These are phyloP conservation scores for Galemys pyrenaicus DNA, from an alignment of 2,113 vertebrate genomes.

Conservation along the genomic window DNA sequence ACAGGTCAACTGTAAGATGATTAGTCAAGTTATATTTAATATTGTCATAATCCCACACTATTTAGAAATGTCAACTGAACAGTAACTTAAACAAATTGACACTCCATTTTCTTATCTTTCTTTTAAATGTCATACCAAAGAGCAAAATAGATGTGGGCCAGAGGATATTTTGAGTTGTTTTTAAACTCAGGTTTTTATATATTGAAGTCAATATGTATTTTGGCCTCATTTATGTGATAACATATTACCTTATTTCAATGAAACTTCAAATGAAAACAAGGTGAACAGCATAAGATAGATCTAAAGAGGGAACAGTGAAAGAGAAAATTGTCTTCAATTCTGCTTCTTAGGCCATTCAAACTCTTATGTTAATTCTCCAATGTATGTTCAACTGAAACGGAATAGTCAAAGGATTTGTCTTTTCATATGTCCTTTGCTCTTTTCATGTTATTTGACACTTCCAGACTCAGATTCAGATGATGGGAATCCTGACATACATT, in stretches of 20 bases:
- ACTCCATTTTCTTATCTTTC: constrained; percentile 72
- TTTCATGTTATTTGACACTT: not conserved
- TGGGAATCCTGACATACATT: not conserved
- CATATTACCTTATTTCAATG: not conserved
- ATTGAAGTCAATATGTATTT: constrained; percentile 39
- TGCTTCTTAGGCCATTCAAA: not conserved
- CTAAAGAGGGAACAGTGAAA: not conserved
- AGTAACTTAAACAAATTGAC: constrained; percentile 34
- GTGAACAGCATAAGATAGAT: not conserved
- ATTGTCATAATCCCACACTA: constrained; percentile 69
- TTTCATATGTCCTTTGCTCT: not conserved
- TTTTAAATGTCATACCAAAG: constrained; percentile 67
- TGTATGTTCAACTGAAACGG: not conserved
- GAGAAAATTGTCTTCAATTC: not conserved
- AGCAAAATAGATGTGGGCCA: constrained; percentile 36
- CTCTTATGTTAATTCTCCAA: not conserved
- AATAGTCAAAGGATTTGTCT: not conserved
- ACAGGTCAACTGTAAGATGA: constrained; percentile 63
- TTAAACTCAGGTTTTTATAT: constrained; percentile 27
- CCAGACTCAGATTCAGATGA: not conserved
- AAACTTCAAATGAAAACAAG: not conserved
- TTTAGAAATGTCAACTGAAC: constrained; percentile 72
- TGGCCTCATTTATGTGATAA: constrained; percentile 39
- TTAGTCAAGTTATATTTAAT: constrained; percentile 65
- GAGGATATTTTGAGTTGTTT: constrained; percentile 53